Conservation (phyloP, 2,888 invertebrate genomes). For the Podabrus alpinus region DNA sequence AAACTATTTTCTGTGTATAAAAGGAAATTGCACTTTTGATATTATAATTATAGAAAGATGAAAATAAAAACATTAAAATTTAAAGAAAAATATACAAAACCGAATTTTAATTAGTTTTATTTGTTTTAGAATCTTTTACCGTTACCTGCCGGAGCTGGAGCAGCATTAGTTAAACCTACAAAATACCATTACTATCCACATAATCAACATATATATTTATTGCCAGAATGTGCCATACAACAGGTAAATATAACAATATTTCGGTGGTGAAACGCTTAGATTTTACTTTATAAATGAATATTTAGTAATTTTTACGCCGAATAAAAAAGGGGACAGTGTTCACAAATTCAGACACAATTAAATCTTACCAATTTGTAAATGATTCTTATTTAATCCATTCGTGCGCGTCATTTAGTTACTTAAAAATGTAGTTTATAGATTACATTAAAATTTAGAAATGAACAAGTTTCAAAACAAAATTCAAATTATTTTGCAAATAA, state of each 20-base stretch:
- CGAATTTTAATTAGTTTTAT: background rate
- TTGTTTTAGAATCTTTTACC: conserved; percentile 68
- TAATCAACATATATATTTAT: conserved; percentile 88
- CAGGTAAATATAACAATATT: conserved; percentile 63
- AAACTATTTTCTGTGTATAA: background rate
- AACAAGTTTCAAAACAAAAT: no score
- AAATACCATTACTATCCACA: conserved; percentile 94
- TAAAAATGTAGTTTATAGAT: background rate
- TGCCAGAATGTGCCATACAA: conserved; percentile 93
- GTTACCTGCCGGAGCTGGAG: conserved; percentile 69
- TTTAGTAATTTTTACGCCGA: no score
- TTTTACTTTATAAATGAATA: no score
- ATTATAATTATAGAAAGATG: background rate
- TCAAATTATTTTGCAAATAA: no score
- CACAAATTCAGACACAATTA: no score
- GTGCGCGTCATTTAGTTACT: background rate
- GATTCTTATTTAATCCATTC: background rate
- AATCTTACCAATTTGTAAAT: background rate
- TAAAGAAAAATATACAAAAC: background rate
- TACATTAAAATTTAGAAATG: no score
- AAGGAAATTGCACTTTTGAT: background rate
- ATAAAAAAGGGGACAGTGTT: no score
- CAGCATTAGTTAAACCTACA: conserved; percentile 80
- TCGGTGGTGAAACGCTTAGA: no score
- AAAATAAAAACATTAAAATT: background rate